Conservation (phyloP, 2,797 vertebrate species). For the Enteromius thamalakanensis region DNA sequence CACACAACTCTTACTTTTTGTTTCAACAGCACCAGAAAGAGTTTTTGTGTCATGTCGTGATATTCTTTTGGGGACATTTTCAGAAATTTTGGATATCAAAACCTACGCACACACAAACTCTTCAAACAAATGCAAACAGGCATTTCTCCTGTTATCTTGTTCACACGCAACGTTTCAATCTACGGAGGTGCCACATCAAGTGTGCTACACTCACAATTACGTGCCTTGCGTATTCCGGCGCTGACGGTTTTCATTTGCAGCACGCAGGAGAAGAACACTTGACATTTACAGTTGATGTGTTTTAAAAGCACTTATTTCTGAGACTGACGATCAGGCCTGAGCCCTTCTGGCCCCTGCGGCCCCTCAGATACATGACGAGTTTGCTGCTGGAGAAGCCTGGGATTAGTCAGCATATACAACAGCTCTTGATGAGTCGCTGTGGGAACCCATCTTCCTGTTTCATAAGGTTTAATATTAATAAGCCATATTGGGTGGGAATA, state of each 20-base stretch:
- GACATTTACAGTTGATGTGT: slow-evolving; percentile 54
- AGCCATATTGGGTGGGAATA: slow-evolving; percentile 46
- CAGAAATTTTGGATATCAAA: not conserved
- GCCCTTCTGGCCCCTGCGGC: slow-evolving; percentile 2
- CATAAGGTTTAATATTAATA: slow-evolving; percentile 49
- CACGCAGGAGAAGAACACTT: slow-evolving; percentile 50
- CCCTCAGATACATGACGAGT: slow-evolving; percentile 26
- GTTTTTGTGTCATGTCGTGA: slow-evolving; percentile 12
- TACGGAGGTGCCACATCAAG: slow-evolving; percentile 24
- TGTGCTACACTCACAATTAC: slow-evolving; percentile 48
- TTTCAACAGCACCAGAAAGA: not conserved
- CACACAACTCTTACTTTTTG: not conserved
- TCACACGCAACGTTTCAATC: slow-evolving; percentile 16
- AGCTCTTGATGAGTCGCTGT: slow-evolving; percentile 36
- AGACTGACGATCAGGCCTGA: slow-evolving; percentile 15
- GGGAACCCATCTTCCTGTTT: slow-evolving; percentile 25
- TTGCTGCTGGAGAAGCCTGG: slow-evolving; percentile 7
- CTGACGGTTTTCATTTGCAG: slow-evolving; percentile 49
- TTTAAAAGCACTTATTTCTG: slow-evolving; percentile 43
- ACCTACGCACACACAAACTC: not conserved
- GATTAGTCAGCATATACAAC: slow-evolving; percentile 46
- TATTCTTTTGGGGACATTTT: slow-evolving; percentile 24
- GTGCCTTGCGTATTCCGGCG: not conserved
- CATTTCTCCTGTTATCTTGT: slow-evolving; percentile 16
- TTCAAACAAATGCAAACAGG: slow-evolving; percentile 30